Evolutionary conservation across 2,888 invertebrate genomes (phyloP), one percentile per base, ranked within the genome.

Genomic region (Argyra leucocephala): DNA sequence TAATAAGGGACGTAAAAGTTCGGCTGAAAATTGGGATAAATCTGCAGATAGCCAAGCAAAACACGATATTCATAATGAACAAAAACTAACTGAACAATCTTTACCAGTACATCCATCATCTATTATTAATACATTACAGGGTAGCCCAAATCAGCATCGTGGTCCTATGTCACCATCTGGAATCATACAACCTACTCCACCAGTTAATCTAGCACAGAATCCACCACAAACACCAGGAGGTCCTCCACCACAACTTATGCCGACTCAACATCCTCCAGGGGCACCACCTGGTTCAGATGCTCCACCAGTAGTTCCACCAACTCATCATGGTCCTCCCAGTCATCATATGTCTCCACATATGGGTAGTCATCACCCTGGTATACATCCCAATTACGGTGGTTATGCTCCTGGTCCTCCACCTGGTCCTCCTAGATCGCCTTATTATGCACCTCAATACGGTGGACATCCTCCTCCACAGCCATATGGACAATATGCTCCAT

Each of bases 361-460:
- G 23, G 75, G 75, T 1, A 70, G 69, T 66, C 67, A 78, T n/a
- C 77, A 78, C 70, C 74, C 75, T 26, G 75, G 75, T 1, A 70
- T 70, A 66, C 67, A 78, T 69, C 71, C 76, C 37, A 74, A 76
- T 5, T 80, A 80, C 70, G 75, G 74, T 12, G 76, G 75, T 66
- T 77, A 78, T 68, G 77, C 78, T 3, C 75, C 78, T 9, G 77
- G 78, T 3, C 75, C 78, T 9, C 74, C 77, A 18, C 69, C 74
- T 21, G 76, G 76, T 0, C 79, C 78, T 9, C 73, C 77, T 0
- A 74, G 80, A 5, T 74, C 79, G 0, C 79, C 79, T 10, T 78
- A 78, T 67, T 80, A 80, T 70, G 77, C 78, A 67, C 77, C 80
- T 10, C 81, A 79, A 65, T 80, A 79, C 67, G 76, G 76, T 2